Base-by-base conservation (phyloP, 2,888 invertebrate genomes). In the Lypha dubia region DNA sequence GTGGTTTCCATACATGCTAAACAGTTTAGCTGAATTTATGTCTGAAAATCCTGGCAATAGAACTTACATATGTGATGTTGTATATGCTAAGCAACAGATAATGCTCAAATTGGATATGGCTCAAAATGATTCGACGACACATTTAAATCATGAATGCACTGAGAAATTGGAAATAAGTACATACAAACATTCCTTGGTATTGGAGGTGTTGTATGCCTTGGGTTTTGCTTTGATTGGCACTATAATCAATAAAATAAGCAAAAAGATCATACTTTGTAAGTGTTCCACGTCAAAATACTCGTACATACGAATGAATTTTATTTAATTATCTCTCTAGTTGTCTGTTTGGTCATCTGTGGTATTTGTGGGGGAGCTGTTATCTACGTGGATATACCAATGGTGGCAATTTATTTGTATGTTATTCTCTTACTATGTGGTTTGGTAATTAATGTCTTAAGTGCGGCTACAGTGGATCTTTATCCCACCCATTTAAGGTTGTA, bases 1-100 rank as follows among this genome's bases (percentile, higher is more conserved):
- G 89, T 92, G 91, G 90, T 90, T 92, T 73, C 91, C 91, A 4
- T 88, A 90, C 67, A 91, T 92, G 15, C 84, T 91, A 38, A 91
- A 91, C 79, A 89, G 89, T 60, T 88, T 91, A 38, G 89, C 88
- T 0, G 88, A 89, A 28, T 91, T 88, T 79, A 88, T 88, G 53
- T 87, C 87, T 7, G 85, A 87, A 35, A 85, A 90, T 81, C 90
- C 90, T 0, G 85, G 84, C 20, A 86, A 88, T 51, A 84, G 77
- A 9, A 89, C 89, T 1, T 88, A 89, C 15, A 89, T 91, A 46
- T 92, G 92, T 73, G 87, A 90, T 24, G 87, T 90, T 9, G 87
- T 90, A 11, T 88, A 89, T 74, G 85, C 79, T 11, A 88, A 88
- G 15, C 88, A 88, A 38, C 46, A 79, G 41, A 74, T 13, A 3